A percentile compares a stretch with the other conserved stretches of the same genome.
Conservation (phyloP, 1,140 invertebrate species). For the Heliconius hermathena region DNA sequence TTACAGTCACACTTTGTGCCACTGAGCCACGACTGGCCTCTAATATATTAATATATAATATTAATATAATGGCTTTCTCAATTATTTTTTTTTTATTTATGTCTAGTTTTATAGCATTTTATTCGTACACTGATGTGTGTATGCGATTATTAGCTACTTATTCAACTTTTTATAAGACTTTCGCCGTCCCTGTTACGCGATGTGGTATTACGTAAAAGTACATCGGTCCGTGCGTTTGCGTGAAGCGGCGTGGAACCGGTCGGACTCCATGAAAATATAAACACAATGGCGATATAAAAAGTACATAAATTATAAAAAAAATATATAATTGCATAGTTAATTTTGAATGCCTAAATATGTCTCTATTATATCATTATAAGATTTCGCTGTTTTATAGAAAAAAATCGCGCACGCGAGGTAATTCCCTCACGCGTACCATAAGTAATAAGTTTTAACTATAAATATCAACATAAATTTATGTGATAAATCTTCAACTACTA, state of each 20-base stretch:
- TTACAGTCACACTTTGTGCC: too few relatives aligned
- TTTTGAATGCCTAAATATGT: constrained; percentile 3
- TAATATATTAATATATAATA: too few relatives aligned
- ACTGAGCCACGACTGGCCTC: too few relatives aligned
- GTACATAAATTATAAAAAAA: neutral
- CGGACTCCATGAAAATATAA: constrained; percentile 20
- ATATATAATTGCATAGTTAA: neutral
- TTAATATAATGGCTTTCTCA: neutral
- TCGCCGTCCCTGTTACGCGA: constrained; percentile 31
- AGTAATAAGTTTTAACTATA: neutral
- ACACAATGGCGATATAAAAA: constrained; percentile 17
- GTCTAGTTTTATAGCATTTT: neutral
- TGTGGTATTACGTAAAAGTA: constrained; percentile 31
- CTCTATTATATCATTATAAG: neutral
- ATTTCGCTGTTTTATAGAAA: neutral
- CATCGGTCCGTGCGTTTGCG: constrained; percentile 26
- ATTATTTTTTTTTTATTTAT: neutral
- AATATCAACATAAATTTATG: neutral
- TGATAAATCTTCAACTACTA: neutral
- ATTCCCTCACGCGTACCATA: neutral
- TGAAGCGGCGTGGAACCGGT: constrained; percentile 37
- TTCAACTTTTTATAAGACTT: constrained; percentile 35
- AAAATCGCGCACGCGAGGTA: neutral
- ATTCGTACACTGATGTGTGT: constrained; percentile 21
- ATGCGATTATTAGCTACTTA: constrained; percentile 26